Base-by-base conservation (phyloP, 2,113 vertebrate species). In the Calyptommatus sinebrachiatus region DNA sequence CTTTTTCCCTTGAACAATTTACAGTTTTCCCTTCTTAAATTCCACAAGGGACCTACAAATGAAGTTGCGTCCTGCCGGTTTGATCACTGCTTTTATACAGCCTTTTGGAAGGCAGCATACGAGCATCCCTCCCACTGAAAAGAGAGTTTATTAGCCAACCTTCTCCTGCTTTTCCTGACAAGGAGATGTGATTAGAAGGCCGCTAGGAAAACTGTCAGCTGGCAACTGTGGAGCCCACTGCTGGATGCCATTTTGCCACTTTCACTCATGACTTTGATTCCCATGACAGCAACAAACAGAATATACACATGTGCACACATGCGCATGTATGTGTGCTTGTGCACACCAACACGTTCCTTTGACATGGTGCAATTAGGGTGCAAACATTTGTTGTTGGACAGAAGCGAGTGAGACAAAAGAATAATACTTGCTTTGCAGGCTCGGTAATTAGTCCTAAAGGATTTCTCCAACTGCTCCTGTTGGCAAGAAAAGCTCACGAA, bases 381-480 rank as follows among this genome's bases (percentile, higher is more conserved):
- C 77, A 89, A 80, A 63, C 82, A 86, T 89, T 92, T 89, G 66
- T 57, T 50, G 76, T 67, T 73, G 82, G 88, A 78, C 78, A 81
- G 61, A 53, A 69, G 88, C 76, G 26, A 29, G 57, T 14, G 24
- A 83, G 48, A 81, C 79, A 88, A 88, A 90, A 91, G 89, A 91
- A 91, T 86, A 92, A 90, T 90, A 87, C 90, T 92, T 94, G 92
- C 95, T 94, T 94, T 91, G 89, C 89, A 95, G 88, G 88, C 91
- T 86, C 78, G 74, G 84, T 96, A 96, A 96, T 95, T 96, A 96
- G 91, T 95, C 95, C 94, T 92, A 83, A 83, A 92, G 94, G 94
- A 94, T 94, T 94, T 92, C 89, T 91, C 89, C 90, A 90, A 93
- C 90, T 90, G 91, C 85, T 90, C 46, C 67, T 79, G 60, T 89